Percentiles rank a stretch among this genome's conserved stretches.
Evolutionary conservation across 2,888 invertebrate genomes (phyloP).

Genomic region (Mycalesis mineus): DNA sequence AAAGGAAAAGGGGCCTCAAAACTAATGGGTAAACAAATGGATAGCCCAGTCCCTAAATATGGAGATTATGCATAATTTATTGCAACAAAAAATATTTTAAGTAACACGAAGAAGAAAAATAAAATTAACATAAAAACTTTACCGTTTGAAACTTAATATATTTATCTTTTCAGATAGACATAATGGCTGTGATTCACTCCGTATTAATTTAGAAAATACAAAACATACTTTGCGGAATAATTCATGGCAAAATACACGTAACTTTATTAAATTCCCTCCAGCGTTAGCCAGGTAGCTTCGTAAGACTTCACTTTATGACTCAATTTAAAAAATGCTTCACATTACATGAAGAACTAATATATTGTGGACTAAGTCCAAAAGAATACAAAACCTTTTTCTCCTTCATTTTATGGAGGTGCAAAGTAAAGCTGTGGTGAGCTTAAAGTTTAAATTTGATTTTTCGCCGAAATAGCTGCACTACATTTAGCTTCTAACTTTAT

Average conservation of each 20-base stretch:
- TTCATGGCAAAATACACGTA: conserved; percentile 61
- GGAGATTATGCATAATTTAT: too few relatives aligned
- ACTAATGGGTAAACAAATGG: too few relatives aligned
- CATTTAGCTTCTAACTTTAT: too few relatives aligned
- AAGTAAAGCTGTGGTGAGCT: background rate
- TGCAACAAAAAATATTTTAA: background rate
- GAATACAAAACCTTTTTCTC: conserved; percentile 41
- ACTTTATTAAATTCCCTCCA: conserved; percentile 68
- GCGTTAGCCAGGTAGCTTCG: conserved; percentile 53
- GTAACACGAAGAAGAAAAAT: background rate
- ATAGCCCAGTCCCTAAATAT: too few relatives aligned
- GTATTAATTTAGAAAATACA: conserved; percentile 42
- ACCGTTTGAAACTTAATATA: background rate
- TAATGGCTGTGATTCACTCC: conserved; percentile 24
- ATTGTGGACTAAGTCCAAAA: conserved; percentile 50
- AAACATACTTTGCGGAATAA: conserved; percentile 48
- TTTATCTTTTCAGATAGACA: conserved; percentile 3
- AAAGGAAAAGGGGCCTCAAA: too few relatives aligned
- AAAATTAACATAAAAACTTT: conserved; percentile 3
- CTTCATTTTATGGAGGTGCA: conserved; percentile 19
- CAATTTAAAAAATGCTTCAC: conserved; percentile 67
- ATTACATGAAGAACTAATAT: conserved; percentile 62
- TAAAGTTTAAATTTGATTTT: background rate
- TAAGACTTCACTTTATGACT: conserved; percentile 62
- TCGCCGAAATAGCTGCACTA: background rate